These are phyloP conservation scores for Gallirallus australis DNA, from an alignment of 2,797 vertebrate species.

Conservation along the genomic window DNA sequence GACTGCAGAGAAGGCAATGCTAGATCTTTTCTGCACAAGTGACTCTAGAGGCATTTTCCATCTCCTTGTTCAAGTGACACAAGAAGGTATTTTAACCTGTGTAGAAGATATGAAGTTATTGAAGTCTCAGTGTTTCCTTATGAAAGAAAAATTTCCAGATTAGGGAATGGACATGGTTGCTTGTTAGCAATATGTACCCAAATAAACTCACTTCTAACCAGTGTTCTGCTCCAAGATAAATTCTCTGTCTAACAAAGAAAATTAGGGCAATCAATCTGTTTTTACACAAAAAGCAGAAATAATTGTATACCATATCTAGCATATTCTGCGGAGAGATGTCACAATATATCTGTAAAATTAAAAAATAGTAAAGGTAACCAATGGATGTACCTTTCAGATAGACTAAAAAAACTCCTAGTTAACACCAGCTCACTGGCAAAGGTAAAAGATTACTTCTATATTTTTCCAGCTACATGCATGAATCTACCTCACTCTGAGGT, in stretches of 20 bases:
- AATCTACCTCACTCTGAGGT: neutral
- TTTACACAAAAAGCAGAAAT: constrained; percentile 18
- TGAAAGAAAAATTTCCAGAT: constrained; percentile 34
- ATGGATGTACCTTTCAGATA: neutral
- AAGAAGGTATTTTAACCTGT: neutral
- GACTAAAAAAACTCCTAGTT: neutral
- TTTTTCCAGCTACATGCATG: neutral
- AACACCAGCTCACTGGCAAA: constrained; percentile 25
- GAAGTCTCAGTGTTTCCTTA: constrained; percentile 17
- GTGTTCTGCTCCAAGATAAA: constrained; percentile 44
- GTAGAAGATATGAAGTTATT: neutral
- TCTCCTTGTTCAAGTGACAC: neutral
- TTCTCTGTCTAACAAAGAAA: constrained; percentile 29
- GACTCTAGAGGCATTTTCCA: neutral
- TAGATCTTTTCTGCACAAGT: neutral
- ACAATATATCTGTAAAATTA: neutral
- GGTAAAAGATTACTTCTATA: neutral
- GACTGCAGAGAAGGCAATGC: neutral
- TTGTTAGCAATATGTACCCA: constrained; percentile 26
- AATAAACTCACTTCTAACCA: constrained; percentile 24
- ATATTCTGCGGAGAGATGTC: neutral
- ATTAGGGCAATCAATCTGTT: constrained; percentile 13
- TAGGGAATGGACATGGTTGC: neutral
- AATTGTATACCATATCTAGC: neutral
- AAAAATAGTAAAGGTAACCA: neutral